A percentile compares a stretch with the other conserved stretches of the same genome.
Conservation (phyloP, 2,113 vertebrate species). For the Aramus guarauna region DNA sequence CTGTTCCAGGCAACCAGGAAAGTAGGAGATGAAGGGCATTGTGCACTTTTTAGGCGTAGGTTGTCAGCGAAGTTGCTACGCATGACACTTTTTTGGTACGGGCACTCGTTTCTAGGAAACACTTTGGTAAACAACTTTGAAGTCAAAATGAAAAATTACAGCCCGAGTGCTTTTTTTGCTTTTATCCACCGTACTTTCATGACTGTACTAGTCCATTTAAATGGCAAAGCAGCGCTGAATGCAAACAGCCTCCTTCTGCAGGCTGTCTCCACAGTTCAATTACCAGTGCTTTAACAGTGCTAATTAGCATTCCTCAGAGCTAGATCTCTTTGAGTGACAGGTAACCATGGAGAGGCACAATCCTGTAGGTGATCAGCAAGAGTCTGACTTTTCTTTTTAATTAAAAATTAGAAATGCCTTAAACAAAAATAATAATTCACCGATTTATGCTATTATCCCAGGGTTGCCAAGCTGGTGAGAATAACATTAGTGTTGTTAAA, state of each 20-base stretch:
- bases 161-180: conserved; percentile 39
- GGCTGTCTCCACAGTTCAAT: conserved; percentile 69
- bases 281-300: conserved; percentile 59
- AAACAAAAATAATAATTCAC: conserved; percentile 68
- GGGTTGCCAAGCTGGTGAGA: conserved; percentile 52
- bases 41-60: background rate
- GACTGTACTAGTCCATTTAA: conserved; percentile 45
- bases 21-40: background rate
- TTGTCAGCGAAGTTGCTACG: background rate
- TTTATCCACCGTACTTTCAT: conserved; percentile 34
- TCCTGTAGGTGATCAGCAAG: conserved; percentile 71
- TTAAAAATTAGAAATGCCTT: conserved; percentile 76
- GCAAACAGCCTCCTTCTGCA: conserved; percentile 42
- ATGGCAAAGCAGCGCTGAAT: conserved; percentile 51
- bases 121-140: conserved; percentile 57
- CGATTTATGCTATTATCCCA: conserved; percentile 56
- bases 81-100: background rate
- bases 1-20: background rate
- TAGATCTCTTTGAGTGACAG: conserved; percentile 73
- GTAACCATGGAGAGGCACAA: conserved; percentile 80
- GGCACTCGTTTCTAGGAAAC: conserved; percentile 32
- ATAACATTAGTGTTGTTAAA: conserved; percentile 39
- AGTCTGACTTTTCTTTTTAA: conserved; percentile 72
- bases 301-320: conserved; percentile 79
- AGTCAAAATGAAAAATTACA: conserved; percentile 53